Conservation (phyloP, 1,140 invertebrate genomes). For the Trigoniulus corallinus region DNA sequence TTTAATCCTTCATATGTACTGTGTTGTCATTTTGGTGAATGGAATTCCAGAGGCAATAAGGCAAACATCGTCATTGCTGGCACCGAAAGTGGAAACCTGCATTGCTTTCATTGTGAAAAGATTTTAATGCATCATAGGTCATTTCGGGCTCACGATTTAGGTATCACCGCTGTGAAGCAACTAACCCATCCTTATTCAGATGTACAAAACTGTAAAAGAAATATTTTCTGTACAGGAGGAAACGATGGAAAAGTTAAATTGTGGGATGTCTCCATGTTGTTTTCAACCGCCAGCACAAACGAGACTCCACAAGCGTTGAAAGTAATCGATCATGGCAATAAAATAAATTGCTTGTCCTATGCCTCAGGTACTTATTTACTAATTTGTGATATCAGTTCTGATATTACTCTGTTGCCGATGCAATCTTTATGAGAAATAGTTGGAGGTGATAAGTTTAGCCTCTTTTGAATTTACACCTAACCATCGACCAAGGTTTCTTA, state of each 20-base stretch:
- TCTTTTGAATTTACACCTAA: no score
- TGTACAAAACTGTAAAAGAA: neutral
- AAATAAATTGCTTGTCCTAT: conserved; percentile 1
- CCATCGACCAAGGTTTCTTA: no score
- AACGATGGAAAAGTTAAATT: conserved; percentile 2
- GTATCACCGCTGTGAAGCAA: neutral
- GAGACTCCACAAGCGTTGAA: neutral
- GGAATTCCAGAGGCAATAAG: neutral
- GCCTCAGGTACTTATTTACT: neutral
- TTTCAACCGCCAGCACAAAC: neutral
- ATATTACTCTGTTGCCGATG: neutral
- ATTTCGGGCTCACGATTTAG: neutral
- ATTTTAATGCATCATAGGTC: neutral
- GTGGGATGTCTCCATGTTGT: neutral
- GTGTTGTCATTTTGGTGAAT: neutral
- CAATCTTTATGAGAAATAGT: no score
- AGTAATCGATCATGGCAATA: neutral
- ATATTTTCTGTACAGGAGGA: neutral
- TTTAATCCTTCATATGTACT: neutral
- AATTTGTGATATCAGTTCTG: neutral
- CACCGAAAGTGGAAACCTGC: neutral
- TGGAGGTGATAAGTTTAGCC: no score
- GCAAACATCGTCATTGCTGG: neutral
- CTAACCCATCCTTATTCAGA: no score
- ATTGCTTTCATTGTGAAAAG: neutral